Conservation (phyloP, 2,888 invertebrate genomes). For the Byasa hedistus region DNA sequence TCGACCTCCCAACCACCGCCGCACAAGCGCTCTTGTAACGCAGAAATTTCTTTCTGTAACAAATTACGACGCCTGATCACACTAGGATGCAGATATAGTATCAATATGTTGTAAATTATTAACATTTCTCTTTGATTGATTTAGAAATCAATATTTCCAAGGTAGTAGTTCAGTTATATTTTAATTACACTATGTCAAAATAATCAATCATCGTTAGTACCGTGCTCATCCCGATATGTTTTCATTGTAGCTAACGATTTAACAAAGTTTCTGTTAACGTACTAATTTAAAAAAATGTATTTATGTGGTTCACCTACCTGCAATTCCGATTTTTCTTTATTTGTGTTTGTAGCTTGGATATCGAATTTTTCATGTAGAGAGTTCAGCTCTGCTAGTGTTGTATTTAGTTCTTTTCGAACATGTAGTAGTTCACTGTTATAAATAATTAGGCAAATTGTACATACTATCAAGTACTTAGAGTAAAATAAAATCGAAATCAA, state of each 20-base stretch:
- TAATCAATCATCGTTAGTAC: too few relatives aligned
- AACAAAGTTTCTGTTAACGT: too few relatives aligned
- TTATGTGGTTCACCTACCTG: conserved; percentile 72
- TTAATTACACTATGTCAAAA: too few relatives aligned
- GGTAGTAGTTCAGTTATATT: too few relatives aligned
- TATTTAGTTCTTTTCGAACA: conserved; percentile 81
- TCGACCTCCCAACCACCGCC: conserved; percentile 83
- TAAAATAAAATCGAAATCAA: neutral
- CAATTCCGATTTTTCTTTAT: conserved; percentile 84
- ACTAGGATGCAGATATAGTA: neutral
- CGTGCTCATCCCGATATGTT: too few relatives aligned
- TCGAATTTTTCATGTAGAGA: conserved; percentile 82
- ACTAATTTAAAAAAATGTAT: neutral
- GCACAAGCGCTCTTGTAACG: conserved; percentile 73
- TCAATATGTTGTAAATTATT: too few relatives aligned
- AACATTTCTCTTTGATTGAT: too few relatives aligned
- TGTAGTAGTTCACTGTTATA: conserved; percentile 80
- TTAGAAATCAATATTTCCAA: too few relatives aligned
- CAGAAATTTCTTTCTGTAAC: conserved; percentile 62
- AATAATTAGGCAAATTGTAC: neutral
- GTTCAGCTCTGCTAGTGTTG: conserved; percentile 82
- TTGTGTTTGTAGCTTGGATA: conserved; percentile 84
- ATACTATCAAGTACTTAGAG: neutral
- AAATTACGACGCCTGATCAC: neutral
- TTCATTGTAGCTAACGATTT: too few relatives aligned